phyloP scores from a whole-genome alignment of 2,888 invertebrate species.

The Catocala nupta region DNA sequence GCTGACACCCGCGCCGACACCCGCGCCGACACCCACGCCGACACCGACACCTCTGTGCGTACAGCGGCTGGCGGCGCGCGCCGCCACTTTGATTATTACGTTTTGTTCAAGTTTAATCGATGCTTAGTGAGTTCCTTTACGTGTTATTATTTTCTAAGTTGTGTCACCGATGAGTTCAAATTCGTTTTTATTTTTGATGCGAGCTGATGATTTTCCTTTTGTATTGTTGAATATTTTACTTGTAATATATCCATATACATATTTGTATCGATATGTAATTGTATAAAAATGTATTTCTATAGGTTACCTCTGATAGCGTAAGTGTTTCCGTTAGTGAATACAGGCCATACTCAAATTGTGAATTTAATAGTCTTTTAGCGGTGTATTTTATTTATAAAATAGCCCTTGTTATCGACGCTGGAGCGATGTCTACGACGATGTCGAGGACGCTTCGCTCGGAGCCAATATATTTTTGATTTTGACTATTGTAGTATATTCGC shows the following conservation, averaged over 20 bases:
- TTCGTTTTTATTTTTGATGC: slow-evolving; percentile 54
- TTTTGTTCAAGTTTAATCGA: slow-evolving; percentile 67
- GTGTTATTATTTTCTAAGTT: slow-evolving; percentile 66
- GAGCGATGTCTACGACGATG: slow-evolving; percentile 68
- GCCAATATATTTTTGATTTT: slow-evolving; percentile 66
- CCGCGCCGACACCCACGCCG: too few relatives aligned
- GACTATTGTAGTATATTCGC: slow-evolving; percentile 61
- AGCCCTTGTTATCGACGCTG: slow-evolving; percentile 68
- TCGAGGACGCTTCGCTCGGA: slow-evolving; percentile 53
- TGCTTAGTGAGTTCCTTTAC: slow-evolving; percentile 65
- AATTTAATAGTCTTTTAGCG: slow-evolving; percentile 77
- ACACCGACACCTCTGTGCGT: too few relatives aligned
- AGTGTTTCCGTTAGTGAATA: slow-evolving; percentile 80
- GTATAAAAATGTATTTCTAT: slow-evolving; percentile 78
- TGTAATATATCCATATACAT: slow-evolving; percentile 78
- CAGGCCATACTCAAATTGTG: slow-evolving; percentile 81
- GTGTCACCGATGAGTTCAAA: slow-evolving; percentile 75
- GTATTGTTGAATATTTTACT: slow-evolving; percentile 65
- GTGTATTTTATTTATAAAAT: slow-evolving; percentile 64
- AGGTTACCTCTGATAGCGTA: slow-evolving; percentile 71
- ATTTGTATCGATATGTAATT: slow-evolving; percentile 70
- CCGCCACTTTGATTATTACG: slow-evolving; percentile 45
- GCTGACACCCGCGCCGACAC: too few relatives aligned
- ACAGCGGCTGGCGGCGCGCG: slow-evolving; percentile 52
- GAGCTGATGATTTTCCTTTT: slow-evolving; percentile 51